Evolutionary conservation across 2,888 invertebrate genomes (phyloP), one percentile per base, ranked within the genome.

Genomic region (Melangyna quadrimaculata): DNA sequence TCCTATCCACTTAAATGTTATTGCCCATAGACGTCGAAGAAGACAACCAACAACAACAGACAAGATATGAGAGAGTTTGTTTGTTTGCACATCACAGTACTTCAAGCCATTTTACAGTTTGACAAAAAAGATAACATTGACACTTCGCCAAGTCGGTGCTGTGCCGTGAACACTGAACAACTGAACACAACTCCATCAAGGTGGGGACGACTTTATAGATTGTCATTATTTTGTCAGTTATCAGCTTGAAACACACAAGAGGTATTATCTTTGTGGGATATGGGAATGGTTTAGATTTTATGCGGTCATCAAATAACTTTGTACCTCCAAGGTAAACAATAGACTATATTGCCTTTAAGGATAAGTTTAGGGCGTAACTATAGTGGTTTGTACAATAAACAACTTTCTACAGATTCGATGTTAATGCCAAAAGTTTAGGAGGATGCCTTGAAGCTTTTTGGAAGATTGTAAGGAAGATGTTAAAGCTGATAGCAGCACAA

Each of bases 51-150:
- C 35, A 17, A 63, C 43, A 63, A 63, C 24, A 8, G 2, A 27
- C 27, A 17, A 55, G 37, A 48, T 24, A 51, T 40, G 45, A 48
- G 51, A 73, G 37, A 73, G 48, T 78, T 82, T 78, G 55, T 82
- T 65, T 69, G 63, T 73, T 32, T 29, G 12, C 12, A 6, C 14
- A 3, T 48, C 3, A 19, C 63, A 59, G 57, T 57, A 48, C 72
- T 73, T 74, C 53, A 63, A 73, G 63, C 48, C 61, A 73, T 78
- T 82, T 82, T 73, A 78, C 70, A 79, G 57, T 74, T 79, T 65
- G 57, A 65, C 83, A 74, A 78, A 55, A 63, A n/a, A 55, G 53
- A 32, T 48, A 55, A 63, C 53, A 63, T 35, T 40, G 75, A 43
- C 69, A 70, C 35, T 55, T 22, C 65, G 55, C 75, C 55, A 63